Evolutionary conservation across 37 sponge, comb jelly and placozoan species (phyloP), one percentile per base, ranked within the genome.

Genomic region (Ianthella basta): DNA sequence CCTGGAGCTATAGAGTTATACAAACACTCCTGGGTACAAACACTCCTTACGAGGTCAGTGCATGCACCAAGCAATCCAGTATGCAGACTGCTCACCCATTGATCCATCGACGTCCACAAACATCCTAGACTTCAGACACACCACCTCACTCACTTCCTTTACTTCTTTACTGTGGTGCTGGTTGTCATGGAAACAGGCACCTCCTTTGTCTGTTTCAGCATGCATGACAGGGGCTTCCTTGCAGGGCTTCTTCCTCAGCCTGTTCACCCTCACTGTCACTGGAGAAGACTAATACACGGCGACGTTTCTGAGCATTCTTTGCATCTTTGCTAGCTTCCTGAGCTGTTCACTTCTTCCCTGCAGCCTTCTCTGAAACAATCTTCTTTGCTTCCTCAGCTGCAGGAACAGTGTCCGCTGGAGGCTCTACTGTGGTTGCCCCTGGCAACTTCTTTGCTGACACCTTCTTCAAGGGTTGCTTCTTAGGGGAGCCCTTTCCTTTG

Each of bases 51-150:
- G 73, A 36, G 37, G 29, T 34, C n/a, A 72, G 13, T 6, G 6
- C n/a, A 72, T 8, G 73, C 32, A n/a, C n/a, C n/a, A 30, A 36
- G 4, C 29, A 35, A 35, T 35, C 3, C 29, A 21, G 29, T 6
- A 2, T 21, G 10, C 2, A 12, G 3, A 59, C 0, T 4, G 34
- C 82, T 35, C 72, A 94, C 94, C 88, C 88, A 94, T 85, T 61
- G 87, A 63, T 25, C 94, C 94, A 65, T 94, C 94, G 24, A 83
- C 86, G 44, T 81, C 82, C 15, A 56, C 65, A 41, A 82, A 88
- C 86, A 94, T 90, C 60, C 83, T 88, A 33, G 88, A 61, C 3
- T 84, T 85, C 69, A 94, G 72, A n/a, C n/a, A n/a, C n/a, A n/a
- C 63, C 68, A 86, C 56, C 60, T 87, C 10, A 85, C 68, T 79